Conservation (phyloP, 2,888 invertebrate genomes). For the Metalampra italica region DNA sequence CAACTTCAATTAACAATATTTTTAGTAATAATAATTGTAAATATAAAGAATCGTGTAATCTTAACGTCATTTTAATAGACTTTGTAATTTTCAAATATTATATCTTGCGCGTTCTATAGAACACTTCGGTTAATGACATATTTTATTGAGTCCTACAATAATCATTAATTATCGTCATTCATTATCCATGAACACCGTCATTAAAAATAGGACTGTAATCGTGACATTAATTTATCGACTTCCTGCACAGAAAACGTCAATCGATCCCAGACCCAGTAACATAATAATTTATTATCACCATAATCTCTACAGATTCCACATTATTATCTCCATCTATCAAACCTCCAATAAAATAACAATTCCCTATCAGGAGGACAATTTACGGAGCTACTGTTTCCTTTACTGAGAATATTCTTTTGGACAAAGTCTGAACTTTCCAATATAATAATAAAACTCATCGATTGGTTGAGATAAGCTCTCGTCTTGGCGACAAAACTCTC, state of each 20-base stretch:
- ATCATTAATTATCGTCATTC: no score
- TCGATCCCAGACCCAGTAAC: not conserved
- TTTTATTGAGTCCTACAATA: no score
- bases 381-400: not conserved
- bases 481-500: conserved; percentile 13
- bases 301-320: conserved; percentile 1
- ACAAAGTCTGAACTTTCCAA: conserved; percentile 15
- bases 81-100: no score
- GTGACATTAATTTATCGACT: no score
- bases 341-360: conserved; percentile 6
- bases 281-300: not conserved
- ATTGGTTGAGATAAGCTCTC: conserved; percentile 18
- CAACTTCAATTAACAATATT: no score
- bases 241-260: not conserved
- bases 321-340: conserved; percentile 8
- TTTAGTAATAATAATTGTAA: no score
- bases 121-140: no score
- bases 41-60: no score
- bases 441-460: conserved; percentile 22
- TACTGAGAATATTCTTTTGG: conserved; percentile 2
- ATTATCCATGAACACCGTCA: no score
- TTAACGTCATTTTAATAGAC: no score
- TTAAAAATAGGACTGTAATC: no score
- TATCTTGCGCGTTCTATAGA: no score
- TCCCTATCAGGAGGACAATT: conserved; percentile 2